These are phyloP conservation scores for Leiothrix lutea DNA, from an alignment of 2,113 vertebrate species.

Conservation along the genomic window DNA sequence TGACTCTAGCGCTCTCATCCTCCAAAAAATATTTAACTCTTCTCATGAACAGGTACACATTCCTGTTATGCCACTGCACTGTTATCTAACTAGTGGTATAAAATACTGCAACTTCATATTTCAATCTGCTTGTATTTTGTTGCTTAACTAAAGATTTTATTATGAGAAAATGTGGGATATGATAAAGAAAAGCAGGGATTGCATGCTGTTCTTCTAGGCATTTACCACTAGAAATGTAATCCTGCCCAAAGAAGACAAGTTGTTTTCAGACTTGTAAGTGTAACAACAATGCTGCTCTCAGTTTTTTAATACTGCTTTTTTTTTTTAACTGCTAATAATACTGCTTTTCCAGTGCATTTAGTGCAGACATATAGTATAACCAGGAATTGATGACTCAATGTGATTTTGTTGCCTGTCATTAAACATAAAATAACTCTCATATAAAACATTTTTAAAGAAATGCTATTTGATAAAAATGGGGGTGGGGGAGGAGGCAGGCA, in stretches of 20 bases:
- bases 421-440: constrained; percentile 51
- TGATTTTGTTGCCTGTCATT: constrained; percentile 56
- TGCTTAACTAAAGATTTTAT: constrained; percentile 5
- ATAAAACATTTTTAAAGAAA: constrained; percentile 47
- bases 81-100: background rate
- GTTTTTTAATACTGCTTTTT: constrained; percentile 47
- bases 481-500: background rate
- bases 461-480: background rate
- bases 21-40: constrained; percentile 38
- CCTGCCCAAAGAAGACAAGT: background rate
- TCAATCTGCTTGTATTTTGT: background rate
- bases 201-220: background rate
- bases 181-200: background rate
- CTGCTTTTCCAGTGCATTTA: constrained; percentile 39
- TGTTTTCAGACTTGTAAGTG: background rate
- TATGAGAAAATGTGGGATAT: background rate
- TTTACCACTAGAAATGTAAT: background rate
- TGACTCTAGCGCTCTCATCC: constrained; percentile 9
- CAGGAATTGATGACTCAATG: constrained; percentile 55
- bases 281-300: constrained; percentile 28
- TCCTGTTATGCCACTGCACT: background rate
- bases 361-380: constrained; percentile 42
- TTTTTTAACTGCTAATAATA: constrained; percentile 28
- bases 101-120: background rate
- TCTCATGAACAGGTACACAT: background rate